These are phyloP conservation scores for Penaeus indicus DNA, from an alignment of 1,140 invertebrate species.

Conservation along the genomic window DNA sequence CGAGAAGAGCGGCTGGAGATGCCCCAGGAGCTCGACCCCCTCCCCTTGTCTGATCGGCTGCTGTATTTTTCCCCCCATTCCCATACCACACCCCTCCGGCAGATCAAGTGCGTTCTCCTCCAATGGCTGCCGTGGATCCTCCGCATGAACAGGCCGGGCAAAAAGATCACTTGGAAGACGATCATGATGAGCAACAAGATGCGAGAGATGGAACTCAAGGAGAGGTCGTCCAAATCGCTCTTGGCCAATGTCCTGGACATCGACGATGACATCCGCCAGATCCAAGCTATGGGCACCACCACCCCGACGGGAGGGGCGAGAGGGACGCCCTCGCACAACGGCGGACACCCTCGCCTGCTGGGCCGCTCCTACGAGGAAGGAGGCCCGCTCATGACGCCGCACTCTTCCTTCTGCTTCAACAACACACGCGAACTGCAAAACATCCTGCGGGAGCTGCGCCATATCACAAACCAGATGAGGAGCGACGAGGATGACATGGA, in stretches of 20 bases:
- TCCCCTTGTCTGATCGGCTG: not conserved
- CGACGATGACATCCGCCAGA: constrained; percentile 85
- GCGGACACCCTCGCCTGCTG: constrained; percentile 62
- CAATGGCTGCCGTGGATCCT: constrained; percentile 97
- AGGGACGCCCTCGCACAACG: constrained; percentile 62
- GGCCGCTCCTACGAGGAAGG: constrained; percentile 64
- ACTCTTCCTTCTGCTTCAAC: constrained; percentile 63
- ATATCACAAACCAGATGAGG: constrained; percentile 91
- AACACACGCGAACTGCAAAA: constrained; percentile 67
- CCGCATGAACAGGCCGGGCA: constrained; percentile 86
- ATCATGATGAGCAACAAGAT: constrained; percentile 89
- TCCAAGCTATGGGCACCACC: constrained; percentile 58
- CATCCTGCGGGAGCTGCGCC: constrained; percentile 78
- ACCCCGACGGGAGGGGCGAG: not conserved
- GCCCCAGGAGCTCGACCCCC: constrained; percentile 15
- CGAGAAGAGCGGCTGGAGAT: not conserved
- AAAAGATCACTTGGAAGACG: constrained; percentile 92
- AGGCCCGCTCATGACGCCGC: constrained; percentile 52
- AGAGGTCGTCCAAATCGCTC: constrained; percentile 91
- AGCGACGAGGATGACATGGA: constrained; percentile 92
- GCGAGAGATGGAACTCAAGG: constrained; percentile 91
- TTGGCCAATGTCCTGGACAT: constrained; percentile 92
- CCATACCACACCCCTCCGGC: constrained; percentile 48
- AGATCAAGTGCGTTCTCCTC: constrained; percentile 93
- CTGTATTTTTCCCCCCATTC: not conserved